Evolutionary conservation across 1,140 invertebrate species (phyloP), one percentile per base, ranked within the genome.

Genomic region (Drosophila ananassae): DNA sequence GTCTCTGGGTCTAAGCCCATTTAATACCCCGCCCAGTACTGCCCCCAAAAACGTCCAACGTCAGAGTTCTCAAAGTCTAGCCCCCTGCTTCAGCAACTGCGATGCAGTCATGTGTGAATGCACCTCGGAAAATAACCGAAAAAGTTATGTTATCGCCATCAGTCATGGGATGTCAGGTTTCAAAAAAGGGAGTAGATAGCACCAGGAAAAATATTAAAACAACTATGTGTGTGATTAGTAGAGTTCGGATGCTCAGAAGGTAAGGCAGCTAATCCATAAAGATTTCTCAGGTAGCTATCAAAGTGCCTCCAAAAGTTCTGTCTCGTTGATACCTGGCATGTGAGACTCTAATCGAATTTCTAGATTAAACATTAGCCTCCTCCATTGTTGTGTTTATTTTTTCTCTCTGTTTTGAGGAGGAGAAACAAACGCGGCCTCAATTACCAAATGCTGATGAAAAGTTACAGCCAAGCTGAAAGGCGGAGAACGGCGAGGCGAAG

Each of bases 101-200:
- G 32, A 59, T 34, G 75, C 82, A 85, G 60, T 67, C 83, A 87
- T 82, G 82, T 82, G 83, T 82, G 62, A 87, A 82, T 87, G 82
- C 82, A 76, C 78, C 75, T 79, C 46, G 10, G 79, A 79, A 78
- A 72, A 64, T 78, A 81, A 74, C 69, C 77, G 52, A 77, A 87
- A 84, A 83, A 68, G 68, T 79, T 51, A 25, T 64, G 51, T 55
- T 54, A 78, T 71, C 34, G 62, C 67, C 67, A 84, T 85, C 79
- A 83, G 68, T 73, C 63, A 54, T 61, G 12, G 24, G 41, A 17
- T 13, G 13, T 28, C 39, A 32, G 6, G 25, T 21, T 22, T 21
- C 4, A 22, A 6, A 13, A n/a, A 59, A 8, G 25, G 50, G 10
- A 34, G 37, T 22, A n/a, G 22, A 24, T 44, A 10, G 21, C 10